Percentiles rank a stretch among this genome's conserved stretches.
Evolutionary conservation across 92 coral and sea anemone genomes (phyloP).

Genomic region (Paramuricea clavata): DNA sequence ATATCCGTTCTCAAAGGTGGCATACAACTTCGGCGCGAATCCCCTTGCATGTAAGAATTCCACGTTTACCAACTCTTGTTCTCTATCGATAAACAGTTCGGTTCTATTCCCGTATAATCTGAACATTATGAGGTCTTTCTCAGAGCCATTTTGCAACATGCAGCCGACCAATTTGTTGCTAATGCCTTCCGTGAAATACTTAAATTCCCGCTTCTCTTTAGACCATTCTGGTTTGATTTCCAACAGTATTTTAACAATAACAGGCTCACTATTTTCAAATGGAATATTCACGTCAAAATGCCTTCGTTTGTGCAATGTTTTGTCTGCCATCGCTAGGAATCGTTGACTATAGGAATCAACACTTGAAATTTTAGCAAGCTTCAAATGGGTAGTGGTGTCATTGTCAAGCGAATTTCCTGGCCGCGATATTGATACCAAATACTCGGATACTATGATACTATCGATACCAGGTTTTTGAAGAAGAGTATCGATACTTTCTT

Average conservation of each 20-base stretch:
- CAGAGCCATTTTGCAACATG: slow-evolving; percentile 56
- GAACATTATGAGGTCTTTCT: slow-evolving; percentile 83
- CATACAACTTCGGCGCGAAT: slow-evolving; percentile 84
- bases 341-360: too few species aligned
- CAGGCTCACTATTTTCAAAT: slow-evolving; percentile 72
- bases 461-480: too few species aligned
- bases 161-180: slow-evolving; percentile 95
- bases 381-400: too few species aligned
- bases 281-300: slow-evolving; percentile 78
- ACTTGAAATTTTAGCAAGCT: too few species aligned
- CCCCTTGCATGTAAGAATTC: slow-evolving; percentile 79
- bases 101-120: slow-evolving; percentile 93
- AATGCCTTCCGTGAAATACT: slow-evolving; percentile 87
- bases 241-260: slow-evolving; percentile 73
- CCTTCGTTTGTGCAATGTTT: not conserved
- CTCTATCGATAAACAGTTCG: slow-evolving; percentile 91
- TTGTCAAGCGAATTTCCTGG: too few species aligned
- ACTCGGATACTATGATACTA: too few species aligned
- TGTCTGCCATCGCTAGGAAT: not conserved
- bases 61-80: slow-evolving; percentile 86
- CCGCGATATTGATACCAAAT: too few species aligned
- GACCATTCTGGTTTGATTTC: slow-evolving; percentile 79
- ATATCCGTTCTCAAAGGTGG: slow-evolving; percentile 87
- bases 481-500: too few species aligned
- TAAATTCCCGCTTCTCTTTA: slow-evolving; percentile 74